Percentiles rank a stretch among this genome's conserved stretches.
phyloP scores from a whole-genome alignment of 2,888 invertebrate genomes.

The Sarcophaga subvicina region DNA sequence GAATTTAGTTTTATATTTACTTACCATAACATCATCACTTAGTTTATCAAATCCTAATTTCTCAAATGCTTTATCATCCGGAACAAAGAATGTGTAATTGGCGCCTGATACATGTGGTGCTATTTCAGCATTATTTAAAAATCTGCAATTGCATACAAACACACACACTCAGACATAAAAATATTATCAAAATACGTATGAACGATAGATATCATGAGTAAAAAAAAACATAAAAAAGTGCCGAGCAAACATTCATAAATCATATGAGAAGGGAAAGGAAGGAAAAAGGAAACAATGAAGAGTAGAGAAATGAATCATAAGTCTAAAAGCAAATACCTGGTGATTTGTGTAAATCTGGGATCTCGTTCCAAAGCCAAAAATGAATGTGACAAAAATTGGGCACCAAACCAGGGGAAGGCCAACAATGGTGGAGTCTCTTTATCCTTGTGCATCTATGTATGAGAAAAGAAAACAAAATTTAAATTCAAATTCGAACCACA shows the following conservation, averaged over 20 bases:
- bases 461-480: background rate
- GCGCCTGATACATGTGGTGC: conserved; percentile 85
- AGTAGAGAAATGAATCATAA: background rate
- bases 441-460: conserved; percentile 83
- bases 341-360: conserved; percentile 84
- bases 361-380: conserved; percentile 85
- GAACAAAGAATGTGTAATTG: conserved; percentile 88
- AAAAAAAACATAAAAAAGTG: conserved; percentile 37
- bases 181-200: no score
- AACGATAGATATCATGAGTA: no score
- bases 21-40: conserved; percentile 83
- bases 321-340: conserved; percentile 77
- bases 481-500: conserved; percentile 17
- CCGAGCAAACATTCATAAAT: conserved; percentile 11
- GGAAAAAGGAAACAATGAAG: background rate
- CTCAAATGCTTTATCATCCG: conserved; percentile 86
- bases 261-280: background rate
- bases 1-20: conserved; percentile 30
- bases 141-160: conserved; percentile 77
- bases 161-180: background rate
- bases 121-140: conserved; percentile 85
- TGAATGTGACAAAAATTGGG: conserved; percentile 85
- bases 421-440: conserved; percentile 86
- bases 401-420: conserved; percentile 86
- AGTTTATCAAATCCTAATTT: conserved; percentile 84